Percentiles rank a stretch among this genome's conserved stretches.
These are phyloP conservation scores for Aplodontia rufa DNA, from an alignment of 2,113 vertebrate genomes.

Conservation along the genomic window DNA sequence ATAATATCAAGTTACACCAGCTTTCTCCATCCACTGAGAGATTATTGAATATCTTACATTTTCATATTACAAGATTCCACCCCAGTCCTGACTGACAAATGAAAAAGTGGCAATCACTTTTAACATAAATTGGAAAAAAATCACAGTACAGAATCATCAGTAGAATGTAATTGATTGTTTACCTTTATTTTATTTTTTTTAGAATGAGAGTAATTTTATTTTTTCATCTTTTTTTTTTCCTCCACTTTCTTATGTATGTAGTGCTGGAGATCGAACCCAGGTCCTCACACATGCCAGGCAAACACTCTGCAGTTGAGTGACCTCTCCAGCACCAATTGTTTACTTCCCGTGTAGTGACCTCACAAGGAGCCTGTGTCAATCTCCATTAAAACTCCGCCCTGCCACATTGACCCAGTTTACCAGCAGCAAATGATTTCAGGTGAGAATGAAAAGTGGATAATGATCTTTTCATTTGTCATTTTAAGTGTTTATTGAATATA, in stretches of 20 bases:
- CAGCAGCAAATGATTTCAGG: conserved; percentile 50
- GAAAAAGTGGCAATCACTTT: background rate
- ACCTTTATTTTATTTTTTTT: no score
- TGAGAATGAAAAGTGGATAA: conserved; percentile 33
- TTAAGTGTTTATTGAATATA: conserved; percentile 47
- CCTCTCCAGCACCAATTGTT: no score
- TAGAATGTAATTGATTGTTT: background rate
- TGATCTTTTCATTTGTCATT: conserved; percentile 50
- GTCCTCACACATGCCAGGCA: no score
- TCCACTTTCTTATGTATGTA: no score
- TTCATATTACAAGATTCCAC: background rate
- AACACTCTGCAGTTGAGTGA: no score
- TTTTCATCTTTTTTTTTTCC: no score
- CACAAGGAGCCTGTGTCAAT: background rate
- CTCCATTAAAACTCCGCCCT: background rate
- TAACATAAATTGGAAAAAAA: conserved; percentile 1
- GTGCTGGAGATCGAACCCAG: no score
- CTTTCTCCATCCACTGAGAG: background rate
- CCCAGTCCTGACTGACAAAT: background rate
- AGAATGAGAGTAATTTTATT: no score
- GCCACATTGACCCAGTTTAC: background rate
- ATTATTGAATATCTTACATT: background rate
- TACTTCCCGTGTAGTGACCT: background rate
- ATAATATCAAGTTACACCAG: background rate
- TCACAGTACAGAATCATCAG: background rate